These are phyloP conservation scores for Drosophila arawakana DNA, from an alignment of 1,140 invertebrate species.

Conservation along the genomic window DNA sequence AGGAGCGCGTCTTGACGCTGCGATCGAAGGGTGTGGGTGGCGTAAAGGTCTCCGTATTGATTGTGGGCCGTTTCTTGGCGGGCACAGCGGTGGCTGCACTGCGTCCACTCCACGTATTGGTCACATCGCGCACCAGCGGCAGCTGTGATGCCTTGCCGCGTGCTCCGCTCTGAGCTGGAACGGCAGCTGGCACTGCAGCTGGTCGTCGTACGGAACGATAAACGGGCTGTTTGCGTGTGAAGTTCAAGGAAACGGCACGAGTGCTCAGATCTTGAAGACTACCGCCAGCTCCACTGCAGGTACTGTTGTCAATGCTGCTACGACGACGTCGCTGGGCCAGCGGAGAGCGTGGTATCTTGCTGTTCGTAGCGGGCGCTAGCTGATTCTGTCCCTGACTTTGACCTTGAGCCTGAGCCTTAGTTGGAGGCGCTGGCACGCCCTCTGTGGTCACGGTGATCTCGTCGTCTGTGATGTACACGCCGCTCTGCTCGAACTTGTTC, in stretches of 20 bases:
- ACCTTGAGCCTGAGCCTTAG: constrained; percentile 72
- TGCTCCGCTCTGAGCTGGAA: background rate
- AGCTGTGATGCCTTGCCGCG: constrained; percentile 79
- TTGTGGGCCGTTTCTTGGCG: constrained; percentile 86
- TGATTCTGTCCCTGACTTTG: background rate
- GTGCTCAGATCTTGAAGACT: constrained; percentile 72
- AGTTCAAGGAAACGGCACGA: constrained; percentile 45
- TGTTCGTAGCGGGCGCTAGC: constrained; percentile 73
- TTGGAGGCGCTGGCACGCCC: background rate
- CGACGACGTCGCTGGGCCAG: constrained; percentile 68
- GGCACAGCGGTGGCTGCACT: constrained; percentile 49
- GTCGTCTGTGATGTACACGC: constrained; percentile 85
- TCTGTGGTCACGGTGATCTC: constrained; percentile 87
- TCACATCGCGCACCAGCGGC: constrained; percentile 84
- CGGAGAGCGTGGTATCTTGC: constrained; percentile 78
- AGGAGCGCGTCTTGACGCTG: constrained; percentile 87
- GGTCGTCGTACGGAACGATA: constrained; percentile 82
- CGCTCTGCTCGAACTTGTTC: constrained; percentile 75
- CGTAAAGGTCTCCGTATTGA: constrained; percentile 89
- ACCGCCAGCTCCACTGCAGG: constrained; percentile 59
- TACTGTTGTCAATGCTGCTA: constrained; percentile 74
- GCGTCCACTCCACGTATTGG: constrained; percentile 90
- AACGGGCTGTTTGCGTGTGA: constrained; percentile 70
- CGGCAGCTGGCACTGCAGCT: constrained; percentile 27
- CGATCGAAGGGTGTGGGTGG: constrained; percentile 86